Conservation (phyloP, 1,140 invertebrate species). For the Cydia fagiglandana region DNA sequence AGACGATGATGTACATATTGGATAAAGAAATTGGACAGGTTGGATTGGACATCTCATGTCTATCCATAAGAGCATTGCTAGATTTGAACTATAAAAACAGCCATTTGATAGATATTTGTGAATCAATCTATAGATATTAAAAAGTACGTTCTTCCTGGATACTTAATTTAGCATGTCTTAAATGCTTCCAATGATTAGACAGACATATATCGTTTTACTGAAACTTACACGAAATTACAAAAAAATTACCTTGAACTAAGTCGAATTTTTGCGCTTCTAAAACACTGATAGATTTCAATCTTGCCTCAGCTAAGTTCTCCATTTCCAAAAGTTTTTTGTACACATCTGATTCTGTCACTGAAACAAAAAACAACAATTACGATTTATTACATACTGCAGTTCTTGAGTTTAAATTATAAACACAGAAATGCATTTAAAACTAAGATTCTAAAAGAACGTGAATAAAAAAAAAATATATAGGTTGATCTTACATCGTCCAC, state of each 20-base stretch:
- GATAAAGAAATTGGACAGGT: too few species aligned
- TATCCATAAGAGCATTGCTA: too few species aligned
- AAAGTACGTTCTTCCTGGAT: too few species aligned
- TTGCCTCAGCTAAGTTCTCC: constrained; percentile 75
- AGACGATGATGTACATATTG: too few species aligned
- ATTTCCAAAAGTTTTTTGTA: constrained; percentile 77
- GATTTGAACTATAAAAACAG: neutral
- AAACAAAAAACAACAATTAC: constrained; percentile 38
- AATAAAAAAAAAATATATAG: constrained; percentile 5
- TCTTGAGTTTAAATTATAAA: too few species aligned
- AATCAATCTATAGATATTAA: too few species aligned
- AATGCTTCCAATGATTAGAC: too few species aligned
- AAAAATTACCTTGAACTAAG: constrained; percentile 80
- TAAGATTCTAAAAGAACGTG: neutral
- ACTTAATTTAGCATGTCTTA: too few species aligned
- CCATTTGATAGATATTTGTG: too few species aligned
- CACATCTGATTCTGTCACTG: constrained; percentile 75
- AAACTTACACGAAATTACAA: neutral
- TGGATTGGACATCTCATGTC: too few species aligned
- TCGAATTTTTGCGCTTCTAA: constrained; percentile 84
- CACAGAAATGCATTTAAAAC: constrained; percentile 2
- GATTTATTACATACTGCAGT: constrained; percentile 16
- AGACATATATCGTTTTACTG: too few species aligned
- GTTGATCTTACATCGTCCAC: constrained; percentile 83
- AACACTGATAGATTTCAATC: constrained; percentile 81